Percentiles rank a stretch among this genome's conserved stretches.
phyloP scores from a whole-genome alignment of 2,888 invertebrate species.

The Lochmaea crataegi region DNA sequence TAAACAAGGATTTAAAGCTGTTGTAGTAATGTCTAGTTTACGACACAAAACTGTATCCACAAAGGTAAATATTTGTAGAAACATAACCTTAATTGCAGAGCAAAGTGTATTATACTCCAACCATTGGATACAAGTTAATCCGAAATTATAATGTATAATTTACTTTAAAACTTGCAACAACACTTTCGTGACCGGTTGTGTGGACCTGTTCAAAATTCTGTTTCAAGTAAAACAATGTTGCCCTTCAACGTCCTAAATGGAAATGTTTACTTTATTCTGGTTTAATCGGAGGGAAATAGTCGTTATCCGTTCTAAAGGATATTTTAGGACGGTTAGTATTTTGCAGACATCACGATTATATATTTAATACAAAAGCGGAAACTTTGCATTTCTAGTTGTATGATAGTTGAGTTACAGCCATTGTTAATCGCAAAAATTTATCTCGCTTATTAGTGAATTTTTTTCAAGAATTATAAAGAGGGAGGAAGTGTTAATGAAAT shows the following conservation, averaged over 20 bases:
- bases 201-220: neutral
- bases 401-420: too few relatives aligned
- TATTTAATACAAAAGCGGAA: neutral
- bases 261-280: neutral
- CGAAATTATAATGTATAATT: slow-evolving; percentile 1
- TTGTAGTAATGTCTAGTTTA: neutral
- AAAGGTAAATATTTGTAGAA: slow-evolving; percentile 6
- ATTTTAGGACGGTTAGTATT: neutral
- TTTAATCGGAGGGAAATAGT: neutral
- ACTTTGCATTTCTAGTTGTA: neutral
- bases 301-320: neutral
- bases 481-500: too few relatives aligned
- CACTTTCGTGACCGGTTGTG: neutral
- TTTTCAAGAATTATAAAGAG: too few relatives aligned
- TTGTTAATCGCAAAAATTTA: too few relatives aligned
- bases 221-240: neutral
- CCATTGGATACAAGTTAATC: neutral
- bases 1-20: neutral
- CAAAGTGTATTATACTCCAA: slow-evolving; percentile 5
- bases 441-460: too few relatives aligned
- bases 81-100: slow-evolving; percentile 5
- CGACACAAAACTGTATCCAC: neutral
- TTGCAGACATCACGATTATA: neutral
- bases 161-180: neutral
- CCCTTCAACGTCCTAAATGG: neutral